Conservation (phyloP, 2,113 vertebrate genomes). For the Anolis carolinensis region DNA sequence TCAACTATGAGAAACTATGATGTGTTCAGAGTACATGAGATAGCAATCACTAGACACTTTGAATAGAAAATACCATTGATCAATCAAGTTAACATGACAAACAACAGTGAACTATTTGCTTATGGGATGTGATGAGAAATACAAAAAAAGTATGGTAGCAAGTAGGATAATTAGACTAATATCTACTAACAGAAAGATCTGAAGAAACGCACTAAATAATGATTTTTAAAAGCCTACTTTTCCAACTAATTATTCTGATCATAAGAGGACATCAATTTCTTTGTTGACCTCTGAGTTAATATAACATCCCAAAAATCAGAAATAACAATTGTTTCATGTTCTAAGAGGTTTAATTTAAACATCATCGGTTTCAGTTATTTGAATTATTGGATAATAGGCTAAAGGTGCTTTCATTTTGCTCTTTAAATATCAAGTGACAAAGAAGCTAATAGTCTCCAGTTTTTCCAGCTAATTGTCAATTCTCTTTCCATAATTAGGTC, state of each 20-base stretch:
- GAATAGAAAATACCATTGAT: background rate
- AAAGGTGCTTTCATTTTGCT: conserved; percentile 39
- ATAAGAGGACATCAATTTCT: background rate
- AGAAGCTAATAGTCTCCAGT: conserved; percentile 31
- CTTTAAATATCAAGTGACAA: conserved; percentile 48
- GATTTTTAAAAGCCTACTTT: background rate
- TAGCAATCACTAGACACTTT: background rate
- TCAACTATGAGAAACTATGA: background rate
- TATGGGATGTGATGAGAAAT: background rate
- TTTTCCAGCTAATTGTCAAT: conserved; percentile 59
- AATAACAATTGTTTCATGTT: conserved; percentile 39
- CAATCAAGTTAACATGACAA: background rate
- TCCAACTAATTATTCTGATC: background rate
- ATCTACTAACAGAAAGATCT: background rate
- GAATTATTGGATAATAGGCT: conserved; percentile 53
- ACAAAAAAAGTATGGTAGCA: background rate
- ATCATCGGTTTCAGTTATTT: conserved; percentile 47
- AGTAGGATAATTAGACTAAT: background rate
- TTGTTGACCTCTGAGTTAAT: background rate
- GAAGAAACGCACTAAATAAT: background rate
- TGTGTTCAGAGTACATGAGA: too few relatives aligned
- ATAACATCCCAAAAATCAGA: conserved; percentile 19
- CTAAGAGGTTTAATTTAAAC: conserved; percentile 48
- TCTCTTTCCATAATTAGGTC: conserved; percentile 56
- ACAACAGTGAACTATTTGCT: background rate